Evolutionary conservation across 2,888 invertebrate genomes (phyloP).

Genomic region (Lycia hirtaria): DNA sequence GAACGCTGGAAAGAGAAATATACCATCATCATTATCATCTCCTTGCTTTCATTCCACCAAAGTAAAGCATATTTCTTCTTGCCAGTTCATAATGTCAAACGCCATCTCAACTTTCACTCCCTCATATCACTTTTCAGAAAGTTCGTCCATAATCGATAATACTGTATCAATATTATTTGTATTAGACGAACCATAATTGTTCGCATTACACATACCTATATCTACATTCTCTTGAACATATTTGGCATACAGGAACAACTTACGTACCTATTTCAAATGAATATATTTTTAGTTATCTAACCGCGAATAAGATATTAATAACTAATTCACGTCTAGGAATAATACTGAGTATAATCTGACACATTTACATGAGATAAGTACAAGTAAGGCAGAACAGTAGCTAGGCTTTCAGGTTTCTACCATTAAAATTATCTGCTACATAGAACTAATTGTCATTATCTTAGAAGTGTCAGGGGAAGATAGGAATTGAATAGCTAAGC

Average conservation of each 20-base stretch:
- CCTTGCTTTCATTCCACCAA: too few species aligned
- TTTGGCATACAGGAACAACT: too few species aligned
- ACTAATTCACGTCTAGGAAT: constrained; percentile 6
- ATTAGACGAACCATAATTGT: too few species aligned
- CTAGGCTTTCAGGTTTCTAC: constrained; percentile 27
- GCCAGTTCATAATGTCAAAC: too few species aligned
- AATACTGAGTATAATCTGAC: constrained; percentile 3
- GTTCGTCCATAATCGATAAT: too few species aligned
- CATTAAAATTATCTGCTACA: constrained; percentile 37
- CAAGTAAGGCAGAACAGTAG: constrained; percentile 2
- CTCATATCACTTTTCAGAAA: too few species aligned
- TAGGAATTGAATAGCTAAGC: constrained; percentile 4
- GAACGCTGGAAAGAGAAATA: constrained; percentile 55
- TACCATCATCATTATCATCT: neutral
- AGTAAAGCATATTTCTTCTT: too few species aligned
- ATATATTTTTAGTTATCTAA: neutral
- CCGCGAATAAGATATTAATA: constrained; percentile 4
- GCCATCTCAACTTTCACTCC: too few species aligned
- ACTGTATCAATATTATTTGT: too few species aligned
- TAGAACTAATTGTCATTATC: constrained; percentile 39
- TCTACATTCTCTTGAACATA: too few species aligned
- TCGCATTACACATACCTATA: too few species aligned
- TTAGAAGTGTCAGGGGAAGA: constrained; percentile 16
- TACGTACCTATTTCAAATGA: too few species aligned
- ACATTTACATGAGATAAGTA: constrained; percentile 17